These are phyloP conservation scores for Pseudonaja textilis DNA, from an alignment of 2,113 vertebrate species.

Conservation along the genomic window DNA sequence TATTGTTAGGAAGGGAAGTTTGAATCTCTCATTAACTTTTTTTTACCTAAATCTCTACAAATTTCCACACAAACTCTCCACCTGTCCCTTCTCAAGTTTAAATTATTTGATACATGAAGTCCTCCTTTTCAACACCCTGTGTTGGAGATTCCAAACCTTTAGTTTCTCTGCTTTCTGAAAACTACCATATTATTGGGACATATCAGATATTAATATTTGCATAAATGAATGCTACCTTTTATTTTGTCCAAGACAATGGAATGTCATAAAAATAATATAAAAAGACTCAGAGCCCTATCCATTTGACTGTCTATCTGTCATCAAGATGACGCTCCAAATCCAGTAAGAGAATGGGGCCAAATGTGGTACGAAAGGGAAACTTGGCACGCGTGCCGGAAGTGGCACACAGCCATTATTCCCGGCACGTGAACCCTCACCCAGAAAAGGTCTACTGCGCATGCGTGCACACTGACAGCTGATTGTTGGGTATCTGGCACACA, in stretches of 20 bases:
- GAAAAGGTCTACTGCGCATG: no score
- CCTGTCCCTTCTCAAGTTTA: background rate
- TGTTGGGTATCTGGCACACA: no score
- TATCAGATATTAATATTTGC: background rate
- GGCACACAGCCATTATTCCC: no score
- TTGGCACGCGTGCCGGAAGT: no score
- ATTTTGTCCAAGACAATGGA: background rate
- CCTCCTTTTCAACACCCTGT: background rate
- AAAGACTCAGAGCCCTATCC: background rate
- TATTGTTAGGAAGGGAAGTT: background rate
- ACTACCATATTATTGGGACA: background rate
- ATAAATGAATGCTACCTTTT: background rate
- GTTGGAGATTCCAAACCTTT: background rate
- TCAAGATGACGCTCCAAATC: background rate
- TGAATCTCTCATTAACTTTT: background rate
- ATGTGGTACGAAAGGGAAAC: background rate
- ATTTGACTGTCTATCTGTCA: background rate
- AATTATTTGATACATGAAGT: background rate
- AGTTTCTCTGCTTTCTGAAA: background rate
- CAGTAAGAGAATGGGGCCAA: background rate
- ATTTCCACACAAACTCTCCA: background rate
- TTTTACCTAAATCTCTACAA: background rate
- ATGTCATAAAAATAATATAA: background rate
- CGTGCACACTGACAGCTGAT: no score
- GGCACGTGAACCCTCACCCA: no score